Conservation (phyloP, 2,113 vertebrate genomes). For the Triplophysa dalaica region DNA sequence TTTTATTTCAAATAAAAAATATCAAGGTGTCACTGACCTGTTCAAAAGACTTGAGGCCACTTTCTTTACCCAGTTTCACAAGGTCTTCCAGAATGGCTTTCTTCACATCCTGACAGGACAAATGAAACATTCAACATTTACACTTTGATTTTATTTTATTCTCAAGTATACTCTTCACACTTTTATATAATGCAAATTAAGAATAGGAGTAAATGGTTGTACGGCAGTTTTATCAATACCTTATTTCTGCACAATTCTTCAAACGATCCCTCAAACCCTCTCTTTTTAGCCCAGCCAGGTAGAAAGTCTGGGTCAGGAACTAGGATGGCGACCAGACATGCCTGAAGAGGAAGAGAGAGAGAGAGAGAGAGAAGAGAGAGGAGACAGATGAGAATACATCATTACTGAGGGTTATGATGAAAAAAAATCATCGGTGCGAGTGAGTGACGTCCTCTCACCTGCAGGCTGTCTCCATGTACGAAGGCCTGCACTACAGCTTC, state of each 20-base stretch:
- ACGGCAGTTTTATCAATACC: slow-evolving; percentile 65
- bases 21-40: slow-evolving; percentile 77
- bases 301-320: slow-evolving; percentile 87
- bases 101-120: slow-evolving; percentile 79
- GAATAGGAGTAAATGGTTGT: not conserved
- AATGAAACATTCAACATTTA: not conserved
- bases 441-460: slow-evolving; percentile 70
- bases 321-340: slow-evolving; percentile 88
- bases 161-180: not conserved
- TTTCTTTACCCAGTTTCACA: slow-evolving; percentile 83
- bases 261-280: slow-evolving; percentile 81
- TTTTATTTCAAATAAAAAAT: no score
- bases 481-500: slow-evolving; percentile 88
- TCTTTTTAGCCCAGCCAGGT: slow-evolving; percentile 82
- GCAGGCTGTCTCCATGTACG: slow-evolving; percentile 92
- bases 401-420: not conserved
- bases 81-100: slow-evolving; percentile 86
- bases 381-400: not conserved
- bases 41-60: slow-evolving; percentile 93
- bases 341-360: slow-evolving; percentile 67
- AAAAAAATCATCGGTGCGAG: no score
- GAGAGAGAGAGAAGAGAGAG: not conserved
- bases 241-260: slow-evolving; percentile 85
- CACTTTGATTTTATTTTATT: not conserved
- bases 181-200: no score